These are phyloP conservation scores for Aphaenogaster floridana DNA, from an alignment of 1,140 invertebrate species.

Conservation along the genomic window DNA sequence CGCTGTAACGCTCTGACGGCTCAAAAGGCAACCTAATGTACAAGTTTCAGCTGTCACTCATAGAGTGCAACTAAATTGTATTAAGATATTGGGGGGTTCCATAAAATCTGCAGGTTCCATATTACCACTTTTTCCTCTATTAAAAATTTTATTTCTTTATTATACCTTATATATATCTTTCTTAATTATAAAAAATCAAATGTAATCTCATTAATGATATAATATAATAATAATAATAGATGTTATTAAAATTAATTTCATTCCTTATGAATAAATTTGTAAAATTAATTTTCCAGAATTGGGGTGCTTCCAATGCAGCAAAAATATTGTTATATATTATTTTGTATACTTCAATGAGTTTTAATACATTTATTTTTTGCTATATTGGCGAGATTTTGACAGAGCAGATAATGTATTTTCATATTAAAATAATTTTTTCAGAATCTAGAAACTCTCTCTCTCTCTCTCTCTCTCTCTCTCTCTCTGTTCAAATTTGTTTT, in stretches of 20 bases:
- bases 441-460: too few species aligned
- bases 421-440: too few species aligned
- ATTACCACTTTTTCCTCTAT: too few species aligned
- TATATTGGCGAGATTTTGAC: conserved; percentile 73
- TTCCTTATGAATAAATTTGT: neutral
- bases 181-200: neutral
- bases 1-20: too few species aligned
- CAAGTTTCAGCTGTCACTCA: too few species aligned
- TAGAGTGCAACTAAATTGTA: too few species aligned
- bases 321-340: conserved; percentile 24
- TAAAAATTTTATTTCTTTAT: neutral
- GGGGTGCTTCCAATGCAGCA: conserved; percentile 40
- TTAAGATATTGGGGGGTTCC: too few species aligned
- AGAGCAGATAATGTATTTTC: conserved; percentile 60
- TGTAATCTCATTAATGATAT: neutral
- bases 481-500: too few species aligned
- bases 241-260: neutral
- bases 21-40: too few species aligned
- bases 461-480: too few species aligned
- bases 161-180: neutral
- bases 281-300: conserved; percentile 69
- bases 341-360: conserved; percentile 60
- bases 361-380: conserved; percentile 77
- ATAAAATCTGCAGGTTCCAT: too few species aligned
- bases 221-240: too few species aligned